phyloP scores from a whole-genome alignment of 2,113 vertebrate genomes.

The Pygoscelis adeliae region DNA sequence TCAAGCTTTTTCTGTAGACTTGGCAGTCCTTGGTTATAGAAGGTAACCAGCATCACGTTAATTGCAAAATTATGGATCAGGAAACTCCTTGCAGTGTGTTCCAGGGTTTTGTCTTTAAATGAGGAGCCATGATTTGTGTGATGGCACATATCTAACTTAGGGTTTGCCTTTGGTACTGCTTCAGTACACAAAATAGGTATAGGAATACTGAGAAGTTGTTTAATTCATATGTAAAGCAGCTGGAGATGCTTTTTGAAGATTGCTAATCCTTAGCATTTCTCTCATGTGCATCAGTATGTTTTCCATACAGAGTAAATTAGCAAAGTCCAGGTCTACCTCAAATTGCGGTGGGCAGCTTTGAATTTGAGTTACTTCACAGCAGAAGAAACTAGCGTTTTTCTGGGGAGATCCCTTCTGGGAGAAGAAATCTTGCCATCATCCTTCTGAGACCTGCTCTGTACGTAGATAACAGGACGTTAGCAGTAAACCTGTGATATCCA shows the following conservation, averaged over 20 bases:
- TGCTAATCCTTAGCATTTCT: not conserved
- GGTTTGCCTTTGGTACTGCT: not conserved
- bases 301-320: not conserved
- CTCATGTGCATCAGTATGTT: not conserved
- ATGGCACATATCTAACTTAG: not conserved
- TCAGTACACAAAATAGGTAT: too few species aligned
- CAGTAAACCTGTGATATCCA: not conserved
- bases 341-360: not conserved
- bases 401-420: not conserved
- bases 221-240: not conserved
- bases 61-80: not conserved
- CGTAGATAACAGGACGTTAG: too few species aligned
- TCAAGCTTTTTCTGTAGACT: not conserved
- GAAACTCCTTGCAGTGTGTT: not conserved
- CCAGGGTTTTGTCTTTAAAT: not conserved
- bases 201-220: not conserved
- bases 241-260: not conserved
- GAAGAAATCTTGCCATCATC: not conserved
- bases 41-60: not conserved
- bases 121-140: not conserved
- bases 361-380: not conserved
- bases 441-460: not conserved
- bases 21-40: not conserved
- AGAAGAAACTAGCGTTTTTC: not conserved
- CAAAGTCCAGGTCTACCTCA: not conserved